Evolutionary conservation across 2,888 invertebrate species (phyloP).

Genomic region (Caenorhabditis sulstoni): DNA sequence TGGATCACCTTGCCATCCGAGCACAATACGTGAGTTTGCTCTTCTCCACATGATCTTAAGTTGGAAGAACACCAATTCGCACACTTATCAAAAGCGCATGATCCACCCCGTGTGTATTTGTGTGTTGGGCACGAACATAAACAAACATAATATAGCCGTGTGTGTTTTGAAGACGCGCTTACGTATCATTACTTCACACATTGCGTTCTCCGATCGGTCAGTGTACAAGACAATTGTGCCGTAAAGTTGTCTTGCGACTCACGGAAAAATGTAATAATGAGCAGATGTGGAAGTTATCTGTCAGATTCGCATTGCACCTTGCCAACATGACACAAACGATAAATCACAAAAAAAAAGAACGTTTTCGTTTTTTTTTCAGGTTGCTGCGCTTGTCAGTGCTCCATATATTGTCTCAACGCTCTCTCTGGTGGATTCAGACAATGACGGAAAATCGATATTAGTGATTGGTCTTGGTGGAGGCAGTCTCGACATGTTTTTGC

Average conservation of each 20-base stretch:
- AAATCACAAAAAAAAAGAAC: not conserved
- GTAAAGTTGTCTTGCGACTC: conserved; percentile 21
- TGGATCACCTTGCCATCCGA: conserved; percentile 55
- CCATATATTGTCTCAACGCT: conserved; percentile 62
- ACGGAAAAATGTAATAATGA: conserved; percentile 34
- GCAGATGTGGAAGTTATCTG: conserved; percentile 16
- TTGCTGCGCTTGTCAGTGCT: conserved; percentile 61
- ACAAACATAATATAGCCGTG: conserved; percentile 44
- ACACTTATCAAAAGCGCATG: conserved; percentile 51
- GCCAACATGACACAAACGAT: not conserved
- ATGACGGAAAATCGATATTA: conserved; percentile 50
- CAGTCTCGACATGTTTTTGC: conserved; percentile 75
- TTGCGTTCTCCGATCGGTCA: conserved; percentile 23
- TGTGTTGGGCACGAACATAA: conserved; percentile 24
- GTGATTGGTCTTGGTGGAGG: conserved; percentile 77
- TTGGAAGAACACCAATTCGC: conserved; percentile 26
- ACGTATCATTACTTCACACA: conserved; percentile 53
- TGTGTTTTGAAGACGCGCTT: conserved; percentile 34
- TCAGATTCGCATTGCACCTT: not conserved
- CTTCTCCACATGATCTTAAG: conserved; percentile 20
- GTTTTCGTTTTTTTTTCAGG: conserved; percentile 34
- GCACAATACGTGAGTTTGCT: conserved; percentile 65
- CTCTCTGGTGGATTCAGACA: conserved; percentile 50
- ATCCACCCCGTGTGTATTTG: conserved; percentile 20
- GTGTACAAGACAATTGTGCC: conserved; percentile 34